Evolutionary conservation across 2,113 vertebrate species (phyloP).

Genomic region (Microcebus ravelobensis): DNA sequence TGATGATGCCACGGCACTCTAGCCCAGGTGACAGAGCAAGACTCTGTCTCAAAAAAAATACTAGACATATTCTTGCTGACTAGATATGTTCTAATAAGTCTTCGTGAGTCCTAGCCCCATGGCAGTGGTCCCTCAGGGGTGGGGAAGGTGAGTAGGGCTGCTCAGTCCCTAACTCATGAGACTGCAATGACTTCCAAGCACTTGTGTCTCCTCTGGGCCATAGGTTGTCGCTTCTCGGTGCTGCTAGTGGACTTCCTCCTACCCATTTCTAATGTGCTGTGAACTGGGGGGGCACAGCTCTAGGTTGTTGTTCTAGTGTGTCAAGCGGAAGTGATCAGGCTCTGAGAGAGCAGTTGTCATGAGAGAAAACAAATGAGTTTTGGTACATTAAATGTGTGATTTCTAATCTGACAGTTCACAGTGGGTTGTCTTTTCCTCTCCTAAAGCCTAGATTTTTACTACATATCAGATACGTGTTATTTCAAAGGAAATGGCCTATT

Average conservation of each 20-base stretch:
- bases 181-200: neutral
- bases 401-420: neutral
- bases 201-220: neutral
- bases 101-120: neutral
- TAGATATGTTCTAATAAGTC: neutral
- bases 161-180: neutral
- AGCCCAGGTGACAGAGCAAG: too few species aligned
- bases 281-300: neutral
- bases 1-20: too few species aligned
- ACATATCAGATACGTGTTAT: fast-evolving
- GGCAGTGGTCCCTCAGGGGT: neutral
- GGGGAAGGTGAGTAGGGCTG: neutral
- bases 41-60: neutral
- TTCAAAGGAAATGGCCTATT: neutral
- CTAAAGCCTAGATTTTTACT: neutral
- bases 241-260: neutral
- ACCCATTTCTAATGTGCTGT: fast-evolving
- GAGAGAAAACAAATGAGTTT: neutral
- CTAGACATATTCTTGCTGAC: neutral
- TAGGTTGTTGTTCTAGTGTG: fast-evolving
- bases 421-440: neutral
- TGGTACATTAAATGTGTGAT: fast-evolving
- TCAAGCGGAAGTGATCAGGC: too few species aligned
- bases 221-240: fast-evolving
- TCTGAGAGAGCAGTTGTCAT: too few species aligned